These are phyloP conservation scores for Capitella teleta DNA, from an alignment of 1,140 invertebrate genomes.

Conservation along the genomic window DNA sequence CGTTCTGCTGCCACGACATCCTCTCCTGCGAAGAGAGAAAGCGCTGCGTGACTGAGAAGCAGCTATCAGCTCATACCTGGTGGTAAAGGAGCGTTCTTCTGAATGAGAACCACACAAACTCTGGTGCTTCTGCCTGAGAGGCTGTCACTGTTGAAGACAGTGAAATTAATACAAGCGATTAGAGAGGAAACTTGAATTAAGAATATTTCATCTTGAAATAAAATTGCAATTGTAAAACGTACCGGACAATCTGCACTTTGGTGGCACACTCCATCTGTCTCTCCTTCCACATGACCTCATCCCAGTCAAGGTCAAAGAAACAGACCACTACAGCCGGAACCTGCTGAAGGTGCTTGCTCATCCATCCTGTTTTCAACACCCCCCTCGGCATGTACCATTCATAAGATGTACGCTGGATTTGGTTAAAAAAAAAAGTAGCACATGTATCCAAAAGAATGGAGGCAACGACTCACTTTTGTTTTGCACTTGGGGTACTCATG, in stretches of 20 bases:
- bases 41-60: no score
- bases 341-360: slow-evolving; percentile 80
- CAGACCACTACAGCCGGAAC: slow-evolving; percentile 85
- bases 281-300: slow-evolving; percentile 82
- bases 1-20: slow-evolving; percentile 76
- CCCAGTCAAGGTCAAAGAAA: slow-evolving; percentile 96
- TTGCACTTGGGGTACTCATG: slow-evolving; percentile 83
- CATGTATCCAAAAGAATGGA: not conserved
- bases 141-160: slow-evolving; percentile 44
- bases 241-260: slow-evolving; percentile 76
- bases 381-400: slow-evolving; percentile 95
- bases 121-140: slow-evolving; percentile 72
- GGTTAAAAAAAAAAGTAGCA: slow-evolving; percentile 1
- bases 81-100: slow-evolving; percentile 57
- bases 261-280: slow-evolving; percentile 86
- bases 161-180: not conserved
- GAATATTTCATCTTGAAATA: slow-evolving; percentile 36
- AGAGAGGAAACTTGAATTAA: not conserved
- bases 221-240: no score
- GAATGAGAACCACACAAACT: slow-evolving; percentile 78
- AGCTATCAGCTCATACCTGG: no score
- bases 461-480: slow-evolving; percentile 53
- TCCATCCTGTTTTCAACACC: slow-evolving; percentile 90
- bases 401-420: slow-evolving; percentile 63
- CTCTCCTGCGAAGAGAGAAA: no score